These are phyloP conservation scores for Mizuhopecten yessoensis DNA, from an alignment of 1,140 invertebrate genomes.

Conservation along the genomic window DNA sequence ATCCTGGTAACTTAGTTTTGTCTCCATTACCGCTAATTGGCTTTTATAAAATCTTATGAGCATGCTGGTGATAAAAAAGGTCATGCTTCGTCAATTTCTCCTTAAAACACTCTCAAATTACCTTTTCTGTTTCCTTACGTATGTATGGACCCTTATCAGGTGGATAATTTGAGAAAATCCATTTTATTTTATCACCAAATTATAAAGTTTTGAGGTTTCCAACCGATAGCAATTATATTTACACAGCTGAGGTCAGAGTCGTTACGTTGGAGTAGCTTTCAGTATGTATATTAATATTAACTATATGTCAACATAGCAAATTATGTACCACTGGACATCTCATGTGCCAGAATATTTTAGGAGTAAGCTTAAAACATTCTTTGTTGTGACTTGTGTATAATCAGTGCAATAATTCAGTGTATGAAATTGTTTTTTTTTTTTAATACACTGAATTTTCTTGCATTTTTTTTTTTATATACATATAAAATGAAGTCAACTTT, in stretches of 20 bases:
- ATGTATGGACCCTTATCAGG: background rate
- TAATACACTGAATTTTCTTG: too few species aligned
- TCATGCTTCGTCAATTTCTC: constrained; percentile 7
- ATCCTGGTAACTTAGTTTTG: background rate
- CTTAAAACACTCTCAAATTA: constrained; percentile 22
- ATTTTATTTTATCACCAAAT: background rate
- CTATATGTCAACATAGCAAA: too few species aligned
- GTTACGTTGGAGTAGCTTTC: too few species aligned
- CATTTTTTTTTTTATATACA: too few species aligned
- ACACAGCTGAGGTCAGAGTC: background rate
- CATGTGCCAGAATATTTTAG: too few species aligned
- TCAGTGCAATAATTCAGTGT: too few species aligned
- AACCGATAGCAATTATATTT: background rate
- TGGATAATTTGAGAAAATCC: background rate
- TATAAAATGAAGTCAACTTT: too few species aligned
- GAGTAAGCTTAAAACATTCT: too few species aligned
- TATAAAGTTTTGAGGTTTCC: background rate
- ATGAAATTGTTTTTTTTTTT: too few species aligned
- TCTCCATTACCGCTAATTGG: background rate
- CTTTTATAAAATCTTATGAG: background rate
- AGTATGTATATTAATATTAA: too few species aligned
- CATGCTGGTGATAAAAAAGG: background rate
- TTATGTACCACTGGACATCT: too few species aligned
- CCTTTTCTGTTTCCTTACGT: background rate
- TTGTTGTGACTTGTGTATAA: too few species aligned